Evolutionary conservation across 2,113 vertebrate genomes (phyloP).

Genomic region (Microcebus jonahi): DNA sequence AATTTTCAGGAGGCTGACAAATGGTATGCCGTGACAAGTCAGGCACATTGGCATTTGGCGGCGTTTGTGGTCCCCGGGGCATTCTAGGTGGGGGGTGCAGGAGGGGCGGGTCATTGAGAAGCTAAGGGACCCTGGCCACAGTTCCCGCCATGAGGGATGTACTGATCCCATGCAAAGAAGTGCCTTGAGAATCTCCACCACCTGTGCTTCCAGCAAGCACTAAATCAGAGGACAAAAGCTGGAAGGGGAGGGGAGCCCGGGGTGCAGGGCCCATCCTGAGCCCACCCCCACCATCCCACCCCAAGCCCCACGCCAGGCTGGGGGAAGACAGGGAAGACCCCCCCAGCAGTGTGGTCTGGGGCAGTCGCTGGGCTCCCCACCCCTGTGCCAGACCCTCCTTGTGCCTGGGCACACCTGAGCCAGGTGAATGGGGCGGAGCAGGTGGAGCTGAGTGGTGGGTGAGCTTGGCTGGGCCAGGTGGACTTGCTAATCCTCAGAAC

Average conservation of each 20-base stretch:
- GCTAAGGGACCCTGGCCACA: neutral
- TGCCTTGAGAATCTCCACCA: neutral
- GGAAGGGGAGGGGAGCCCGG: accelerated
- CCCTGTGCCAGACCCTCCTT: neutral
- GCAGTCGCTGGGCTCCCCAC: too few species aligned
- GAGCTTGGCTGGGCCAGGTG: accelerated
- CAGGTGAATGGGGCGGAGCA: neutral
- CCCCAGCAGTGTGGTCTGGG: neutral
- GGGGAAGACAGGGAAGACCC: neutral
- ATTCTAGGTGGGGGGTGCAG: accelerated
- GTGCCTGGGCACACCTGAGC: too few species aligned
- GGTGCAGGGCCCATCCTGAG: neutral
- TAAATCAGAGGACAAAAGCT: neutral
- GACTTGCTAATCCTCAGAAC: neutral
- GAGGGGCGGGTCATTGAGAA: accelerated
- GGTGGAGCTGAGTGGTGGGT: accelerated
- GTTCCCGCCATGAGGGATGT: neutral
- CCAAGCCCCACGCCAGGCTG: neutral
- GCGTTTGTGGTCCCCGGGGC: neutral
- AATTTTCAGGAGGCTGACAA: slow-evolving; percentile 59
- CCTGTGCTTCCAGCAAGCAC: accelerated
- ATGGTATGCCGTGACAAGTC: slow-evolving; percentile 24
- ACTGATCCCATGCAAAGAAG: neutral
- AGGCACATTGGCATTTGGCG: neutral
- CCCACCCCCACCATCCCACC: accelerated